Percentiles rank a stretch among this genome's conserved stretches.
Conservation (phyloP, 2,113 vertebrate species). For the Sinocyclocheilus anophthalmus region DNA sequence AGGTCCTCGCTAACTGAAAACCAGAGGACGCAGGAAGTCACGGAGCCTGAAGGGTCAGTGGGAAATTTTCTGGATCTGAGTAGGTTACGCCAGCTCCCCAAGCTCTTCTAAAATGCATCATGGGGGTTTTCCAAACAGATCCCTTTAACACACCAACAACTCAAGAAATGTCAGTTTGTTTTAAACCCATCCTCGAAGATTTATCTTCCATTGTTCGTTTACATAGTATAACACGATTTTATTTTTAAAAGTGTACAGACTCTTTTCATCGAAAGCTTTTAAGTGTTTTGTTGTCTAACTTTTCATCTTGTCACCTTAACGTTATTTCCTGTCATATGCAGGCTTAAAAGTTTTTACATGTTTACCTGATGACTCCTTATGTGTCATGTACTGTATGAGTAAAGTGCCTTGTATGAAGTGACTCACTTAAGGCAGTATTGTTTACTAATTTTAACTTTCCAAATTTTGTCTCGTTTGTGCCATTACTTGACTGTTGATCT, state of each 20-base stretch:
- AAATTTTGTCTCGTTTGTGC: neutral
- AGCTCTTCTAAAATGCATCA: constrained; percentile 81
- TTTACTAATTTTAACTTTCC: neutral
- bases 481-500: neutral
- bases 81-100: constrained; percentile 89
- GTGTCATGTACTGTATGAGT: neutral
- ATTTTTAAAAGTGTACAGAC: too few species aligned
- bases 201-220: neutral
- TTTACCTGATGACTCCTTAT: neutral
- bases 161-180: neutral
- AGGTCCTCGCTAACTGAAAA: constrained; percentile 61
- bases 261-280: neutral
- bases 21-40: constrained; percentile 62
- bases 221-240: neutral
- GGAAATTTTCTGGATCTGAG: constrained; percentile 93
- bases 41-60: constrained; percentile 75
- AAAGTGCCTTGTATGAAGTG: neutral
- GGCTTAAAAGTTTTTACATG: neutral
- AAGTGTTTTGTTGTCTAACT: neutral
- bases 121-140: neutral
- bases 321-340: neutral
- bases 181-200: neutral
- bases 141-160: too few species aligned
- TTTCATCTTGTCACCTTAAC: neutral
- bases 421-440: neutral